Percentiles rank a stretch among this genome's conserved stretches.
phyloP scores from a whole-genome alignment of 2,888 invertebrate genomes.

The Eupithecia vulgata region DNA sequence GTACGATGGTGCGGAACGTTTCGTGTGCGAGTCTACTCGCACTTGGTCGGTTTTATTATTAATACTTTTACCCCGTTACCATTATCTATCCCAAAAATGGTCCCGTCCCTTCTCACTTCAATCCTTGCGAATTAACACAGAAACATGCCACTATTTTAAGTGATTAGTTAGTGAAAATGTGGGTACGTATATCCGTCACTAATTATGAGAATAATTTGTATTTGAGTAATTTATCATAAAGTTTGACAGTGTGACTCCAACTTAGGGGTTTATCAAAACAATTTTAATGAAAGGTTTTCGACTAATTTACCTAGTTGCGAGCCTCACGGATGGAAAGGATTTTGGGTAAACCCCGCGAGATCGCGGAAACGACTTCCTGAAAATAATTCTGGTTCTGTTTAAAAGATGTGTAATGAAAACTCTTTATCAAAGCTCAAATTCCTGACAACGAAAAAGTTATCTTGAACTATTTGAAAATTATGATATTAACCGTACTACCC shows the following conservation, averaged over 20 bases:
- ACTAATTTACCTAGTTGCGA: background rate
- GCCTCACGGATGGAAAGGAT: background rate
- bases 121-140: background rate
- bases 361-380: background rate
- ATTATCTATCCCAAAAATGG: background rate
- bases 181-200: slow-evolving; percentile 7
- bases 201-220: slow-evolving; percentile 19
- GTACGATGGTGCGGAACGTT: too few species aligned
- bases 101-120: background rate
- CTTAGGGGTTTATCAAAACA: slow-evolving; percentile 26
- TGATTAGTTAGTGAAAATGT: background rate
- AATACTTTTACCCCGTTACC: too few species aligned
- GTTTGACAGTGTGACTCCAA: slow-evolving; percentile 35
- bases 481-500: background rate
- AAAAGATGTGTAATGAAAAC: background rate
- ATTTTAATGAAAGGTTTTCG: slow-evolving; percentile 19
- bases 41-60: too few species aligned
- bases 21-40: too few species aligned
- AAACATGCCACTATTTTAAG: background rate
- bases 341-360: background rate
- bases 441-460: background rate
- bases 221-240: slow-evolving; percentile 34
- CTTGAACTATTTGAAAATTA: background rate
- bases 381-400: background rate
- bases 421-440: background rate